Base-by-base conservation (phyloP, 2,113 vertebrate species). In the Scomber scombrus region DNA sequence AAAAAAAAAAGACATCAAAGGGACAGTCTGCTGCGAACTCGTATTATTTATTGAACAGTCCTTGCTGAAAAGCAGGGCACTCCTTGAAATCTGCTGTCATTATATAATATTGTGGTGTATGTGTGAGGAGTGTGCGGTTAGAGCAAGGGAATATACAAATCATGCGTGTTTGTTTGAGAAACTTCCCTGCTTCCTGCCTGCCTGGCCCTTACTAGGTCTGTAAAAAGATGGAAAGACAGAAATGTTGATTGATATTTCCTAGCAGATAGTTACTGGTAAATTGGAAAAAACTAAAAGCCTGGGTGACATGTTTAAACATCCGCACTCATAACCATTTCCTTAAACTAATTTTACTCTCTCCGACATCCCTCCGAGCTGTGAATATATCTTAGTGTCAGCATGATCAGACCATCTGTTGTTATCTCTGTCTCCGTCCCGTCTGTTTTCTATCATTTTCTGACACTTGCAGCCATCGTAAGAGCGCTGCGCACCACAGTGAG, bases 111-210 rank as follows among this genome's bases (percentile, higher is more conserved):
- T 63, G 57, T 51, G 23, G 58, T 58, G 61, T 26, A 26, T 75
- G 77, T 85, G 71, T 79, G 68, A 68, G 45, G 18, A 45, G 77
- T 62, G 72, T 55, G 75, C 0, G 1, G 18, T 16, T 18, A n/a
- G 50, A 75, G 68, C 49, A 31, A 31, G 43, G 49, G 29, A 66
- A 29, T 60, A 79, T 65, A 78, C 65, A 73, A 78, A 83, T 85
- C 65, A 21, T 73, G 74, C 15, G 26, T 78, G 75, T 74, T 85
- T 78, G 76, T 86, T 82, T 52, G 26, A 78, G 78, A 78, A 78
- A 52, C 74, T 47, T 47, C 47, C 49, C 60, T 61, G 82, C 73
- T 75, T 88, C 78, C 86, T 86, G 74, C 73, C 86, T 86, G 74
- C 29, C 29, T 10, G 45, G 29, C 34, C 12, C 31, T 56, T 50